Base-by-base conservation (phyloP, 2,113 vertebrate genomes). In the Gallinago media region DNA sequence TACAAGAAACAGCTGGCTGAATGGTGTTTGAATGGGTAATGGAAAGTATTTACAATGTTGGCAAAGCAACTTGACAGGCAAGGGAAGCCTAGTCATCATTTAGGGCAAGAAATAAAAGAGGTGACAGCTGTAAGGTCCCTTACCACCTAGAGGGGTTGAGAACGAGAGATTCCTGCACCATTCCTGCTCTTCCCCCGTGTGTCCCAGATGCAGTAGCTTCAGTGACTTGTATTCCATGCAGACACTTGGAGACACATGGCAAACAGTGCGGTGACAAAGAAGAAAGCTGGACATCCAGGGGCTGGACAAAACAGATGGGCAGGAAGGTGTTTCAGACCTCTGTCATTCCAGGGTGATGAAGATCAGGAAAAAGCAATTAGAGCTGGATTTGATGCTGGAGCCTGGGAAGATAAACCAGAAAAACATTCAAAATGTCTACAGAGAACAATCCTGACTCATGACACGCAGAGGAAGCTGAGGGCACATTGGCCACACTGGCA, bases 51-150 rank as follows among this genome's bases (percentile, higher is more conserved):
- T 96, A 95, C 75, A 74, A 50, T 8, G 40, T 12, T 95, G 90
- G 85, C 78, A 92, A 77, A 77, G 78, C 67, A 94, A 66, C 34
- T 10, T 92, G 96, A 96, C 89, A 96, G 88, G 85, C 87, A 93
- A 15, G 78, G 73, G 82, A 66, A 94, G 63, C 78, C 50, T 54
- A 18, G 47, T 34, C 63, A 62, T 63, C 88, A 93, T 92, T 93
- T 90, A 96, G 63, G 77, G 71, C 50, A 89, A 83, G 88, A 88
- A 91, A 88, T 85, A 82, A 78, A 89, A 93, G 80, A 89, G 88
- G 49, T 84, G 91, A 84, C 95, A 96, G 89, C 73, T 91, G 55
- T 55, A 89, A 81, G 89, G 79, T 47, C 81, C 66, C 92, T 89
- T 71, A 76, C 22, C 78, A 54, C 62, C 11, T 2, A 71, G 56